These are phyloP conservation scores for Torymus texanus DNA, from an alignment of 2,888 invertebrate genomes.

Conservation along the genomic window DNA sequence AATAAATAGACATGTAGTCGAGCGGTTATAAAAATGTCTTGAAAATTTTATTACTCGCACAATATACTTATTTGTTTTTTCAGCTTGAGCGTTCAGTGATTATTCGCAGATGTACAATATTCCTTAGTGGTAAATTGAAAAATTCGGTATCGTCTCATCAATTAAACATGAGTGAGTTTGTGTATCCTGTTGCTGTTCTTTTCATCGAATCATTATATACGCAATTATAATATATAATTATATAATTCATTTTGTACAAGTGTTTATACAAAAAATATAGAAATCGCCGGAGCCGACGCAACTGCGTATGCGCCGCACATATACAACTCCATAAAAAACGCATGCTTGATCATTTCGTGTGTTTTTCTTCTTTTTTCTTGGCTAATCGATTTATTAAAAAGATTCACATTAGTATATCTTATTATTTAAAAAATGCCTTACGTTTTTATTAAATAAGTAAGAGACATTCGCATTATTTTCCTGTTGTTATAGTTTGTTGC, in stretches of 20 bases:
- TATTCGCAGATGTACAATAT: slow-evolving; percentile 46
- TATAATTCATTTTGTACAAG: slow-evolving; percentile 59
- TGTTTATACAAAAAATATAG: slow-evolving; percentile 60
- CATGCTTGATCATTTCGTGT: slow-evolving; percentile 56
- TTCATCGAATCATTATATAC: slow-evolving; percentile 53
- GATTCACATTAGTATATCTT: slow-evolving; percentile 73
- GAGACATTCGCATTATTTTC: slow-evolving; percentile 61
- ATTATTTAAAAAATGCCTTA: slow-evolving; percentile 73
- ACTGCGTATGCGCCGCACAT: slow-evolving; percentile 43
- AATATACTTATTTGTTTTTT: slow-evolving; percentile 55
- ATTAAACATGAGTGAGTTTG: slow-evolving; percentile 43
- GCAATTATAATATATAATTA: slow-evolving; percentile 57
- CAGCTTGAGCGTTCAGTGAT: slow-evolving; percentile 55
- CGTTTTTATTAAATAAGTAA: slow-evolving; percentile 71
- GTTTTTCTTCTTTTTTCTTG: slow-evolving; percentile 46
- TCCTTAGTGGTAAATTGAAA: slow-evolving; percentile 46
- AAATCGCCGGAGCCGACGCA: slow-evolving; percentile 53
- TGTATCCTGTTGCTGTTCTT: slow-evolving; percentile 35
- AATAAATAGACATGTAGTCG: slow-evolving; percentile 51
- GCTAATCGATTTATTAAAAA: slow-evolving; percentile 72
- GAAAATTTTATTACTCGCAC: slow-evolving; percentile 62
- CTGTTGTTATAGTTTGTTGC: slow-evolving; percentile 62
- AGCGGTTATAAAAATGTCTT: slow-evolving; percentile 59
- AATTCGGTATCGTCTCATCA: slow-evolving; percentile 48
- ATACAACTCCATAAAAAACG: slow-evolving; percentile 54